phyloP scores from a whole-genome alignment of 2,888 invertebrate genomes.

The Sarcophaga variegata region DNA sequence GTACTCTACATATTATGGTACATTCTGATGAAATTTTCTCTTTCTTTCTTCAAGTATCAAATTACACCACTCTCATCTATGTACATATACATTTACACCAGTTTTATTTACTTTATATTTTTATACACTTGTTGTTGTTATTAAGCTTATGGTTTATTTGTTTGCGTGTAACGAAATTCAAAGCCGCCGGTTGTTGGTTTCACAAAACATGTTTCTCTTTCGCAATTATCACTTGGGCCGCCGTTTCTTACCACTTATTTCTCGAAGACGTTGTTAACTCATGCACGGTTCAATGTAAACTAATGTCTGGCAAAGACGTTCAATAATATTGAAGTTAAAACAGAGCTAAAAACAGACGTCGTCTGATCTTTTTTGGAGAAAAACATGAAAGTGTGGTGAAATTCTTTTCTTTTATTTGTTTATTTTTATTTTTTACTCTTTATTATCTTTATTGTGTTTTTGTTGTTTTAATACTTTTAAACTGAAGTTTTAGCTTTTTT shows the following conservation, averaged over 20 bases:
- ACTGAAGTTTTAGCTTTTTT: slow-evolving; percentile 38
- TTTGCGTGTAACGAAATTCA: slow-evolving; percentile 29
- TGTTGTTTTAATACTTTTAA: slow-evolving; percentile 5
- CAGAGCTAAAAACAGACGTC: slow-evolving; percentile 27
- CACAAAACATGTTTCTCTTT: slow-evolving; percentile 30
- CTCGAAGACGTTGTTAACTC: slow-evolving; percentile 69
- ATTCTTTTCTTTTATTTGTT: slow-evolving; percentile 47
- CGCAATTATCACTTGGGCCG: slow-evolving; percentile 29
- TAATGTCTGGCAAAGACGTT: slow-evolving; percentile 58
- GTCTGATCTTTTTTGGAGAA: slow-evolving; percentile 29
- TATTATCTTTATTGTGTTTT: slow-evolving; percentile 12
- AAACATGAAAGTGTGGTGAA: slow-evolving; percentile 73
- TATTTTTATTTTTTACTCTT: slow-evolving; percentile 16
- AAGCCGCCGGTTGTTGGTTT: slow-evolving; percentile 65
- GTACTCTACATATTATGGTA: slow-evolving; percentile 1
- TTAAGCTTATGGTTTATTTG: slow-evolving; percentile 25
- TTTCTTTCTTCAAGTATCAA: no score
- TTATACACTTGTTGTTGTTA: slow-evolving; percentile 56
- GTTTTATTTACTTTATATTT: slow-evolving; percentile 19
- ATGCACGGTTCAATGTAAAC: slow-evolving; percentile 71
- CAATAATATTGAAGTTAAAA: slow-evolving; percentile 35
- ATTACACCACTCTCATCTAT: neutral
- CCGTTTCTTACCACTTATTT: slow-evolving; percentile 65
- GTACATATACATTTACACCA: slow-evolving; percentile 1
- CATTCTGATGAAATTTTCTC: no score